Percentiles rank a stretch among this genome's conserved stretches.
Conservation (phyloP, 2,888 invertebrate genomes). For the Exephanes ischioxanthus region DNA sequence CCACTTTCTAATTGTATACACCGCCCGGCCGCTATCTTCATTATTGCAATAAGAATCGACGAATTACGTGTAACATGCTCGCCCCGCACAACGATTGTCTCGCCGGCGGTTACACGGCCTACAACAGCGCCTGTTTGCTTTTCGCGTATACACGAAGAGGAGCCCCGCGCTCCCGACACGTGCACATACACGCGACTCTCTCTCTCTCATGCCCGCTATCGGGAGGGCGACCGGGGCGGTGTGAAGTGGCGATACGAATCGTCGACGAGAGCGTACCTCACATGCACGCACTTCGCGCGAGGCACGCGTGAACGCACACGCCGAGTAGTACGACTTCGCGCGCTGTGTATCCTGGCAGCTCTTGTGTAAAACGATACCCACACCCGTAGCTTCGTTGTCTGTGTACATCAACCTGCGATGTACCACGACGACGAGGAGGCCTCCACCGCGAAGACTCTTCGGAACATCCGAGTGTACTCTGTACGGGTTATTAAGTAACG, state of each 20-base stretch:
- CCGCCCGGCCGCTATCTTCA: slow-evolving; percentile 56
- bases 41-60: slow-evolving; percentile 81
- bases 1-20: slow-evolving; percentile 81
- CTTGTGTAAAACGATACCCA: slow-evolving; percentile 40
- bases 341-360: not conserved
- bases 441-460: slow-evolving; percentile 38
- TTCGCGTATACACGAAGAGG: slow-evolving; percentile 16
- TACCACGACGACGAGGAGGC: slow-evolving; percentile 34
- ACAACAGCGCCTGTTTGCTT: slow-evolving; percentile 15
- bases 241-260: slow-evolving; percentile 16
- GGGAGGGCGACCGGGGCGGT: not conserved
- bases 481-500: slow-evolving; percentile 81
- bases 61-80: slow-evolving; percentile 73
- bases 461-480: slow-evolving; percentile 47
- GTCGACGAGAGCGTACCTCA: slow-evolving; percentile 16
- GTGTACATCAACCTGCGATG: slow-evolving; percentile 18
- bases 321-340: slow-evolving; percentile 28
- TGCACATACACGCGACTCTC: slow-evolving; percentile 19
- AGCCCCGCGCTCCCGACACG: slow-evolving; percentile 25
- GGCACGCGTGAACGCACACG: slow-evolving; percentile 59
- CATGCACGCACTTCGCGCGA: slow-evolving; percentile 45
- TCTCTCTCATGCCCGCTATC: not conserved
- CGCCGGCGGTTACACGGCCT: not conserved
- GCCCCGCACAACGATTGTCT: slow-evolving; percentile 14
- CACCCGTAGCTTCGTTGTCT: not conserved